Evolutionary conservation across 2,888 invertebrate genomes (phyloP).

Genomic region (Octonoba sinensis): DNA sequence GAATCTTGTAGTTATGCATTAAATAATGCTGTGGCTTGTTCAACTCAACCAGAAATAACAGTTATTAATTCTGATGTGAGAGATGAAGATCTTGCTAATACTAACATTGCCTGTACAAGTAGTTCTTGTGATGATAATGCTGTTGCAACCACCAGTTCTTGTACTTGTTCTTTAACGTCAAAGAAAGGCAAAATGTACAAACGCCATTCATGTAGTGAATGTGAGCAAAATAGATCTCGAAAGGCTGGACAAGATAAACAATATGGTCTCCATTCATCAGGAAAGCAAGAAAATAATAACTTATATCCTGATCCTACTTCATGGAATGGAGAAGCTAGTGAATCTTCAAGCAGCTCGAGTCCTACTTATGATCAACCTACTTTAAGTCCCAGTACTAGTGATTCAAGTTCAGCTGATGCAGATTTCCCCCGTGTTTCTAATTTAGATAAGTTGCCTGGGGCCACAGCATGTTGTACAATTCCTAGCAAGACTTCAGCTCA

Average conservation of each 20-base stretch:
- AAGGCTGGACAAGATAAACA: conserved; percentile 26
- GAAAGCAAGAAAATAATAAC: conserved; percentile 55
- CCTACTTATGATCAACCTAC: conserved; percentile 65
- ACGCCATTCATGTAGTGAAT: conserved; percentile 58
- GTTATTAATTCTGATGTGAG: conserved; percentile 19
- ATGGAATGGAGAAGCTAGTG: conserved; percentile 66
- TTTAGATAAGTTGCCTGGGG: neutral
- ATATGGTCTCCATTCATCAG: conserved; percentile 27
- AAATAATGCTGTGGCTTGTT: conserved; percentile 16
- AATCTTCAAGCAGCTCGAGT: conserved; percentile 66
- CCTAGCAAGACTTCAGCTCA: conserved; percentile 6
- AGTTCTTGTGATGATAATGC: conserved; percentile 24
- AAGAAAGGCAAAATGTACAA: conserved; percentile 43
- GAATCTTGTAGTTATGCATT: conserved; percentile 45
- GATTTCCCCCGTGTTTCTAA: conserved; percentile 41
- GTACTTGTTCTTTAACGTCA: conserved; percentile 33
- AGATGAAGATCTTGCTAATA: conserved; percentile 11
- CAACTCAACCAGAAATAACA: conserved; percentile 28
- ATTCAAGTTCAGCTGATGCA: conserved; percentile 66
- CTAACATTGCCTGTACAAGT: conserved; percentile 19
- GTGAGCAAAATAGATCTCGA: conserved; percentile 26
- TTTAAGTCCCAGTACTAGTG: conserved; percentile 66
- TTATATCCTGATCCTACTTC: conserved; percentile 64
- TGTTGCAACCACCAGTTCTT: conserved; percentile 25
- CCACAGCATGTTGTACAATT: conserved; percentile 23